phyloP scores from a whole-genome alignment of 2,113 vertebrate genomes.

The Coryphaenoides rupestris region DNA sequence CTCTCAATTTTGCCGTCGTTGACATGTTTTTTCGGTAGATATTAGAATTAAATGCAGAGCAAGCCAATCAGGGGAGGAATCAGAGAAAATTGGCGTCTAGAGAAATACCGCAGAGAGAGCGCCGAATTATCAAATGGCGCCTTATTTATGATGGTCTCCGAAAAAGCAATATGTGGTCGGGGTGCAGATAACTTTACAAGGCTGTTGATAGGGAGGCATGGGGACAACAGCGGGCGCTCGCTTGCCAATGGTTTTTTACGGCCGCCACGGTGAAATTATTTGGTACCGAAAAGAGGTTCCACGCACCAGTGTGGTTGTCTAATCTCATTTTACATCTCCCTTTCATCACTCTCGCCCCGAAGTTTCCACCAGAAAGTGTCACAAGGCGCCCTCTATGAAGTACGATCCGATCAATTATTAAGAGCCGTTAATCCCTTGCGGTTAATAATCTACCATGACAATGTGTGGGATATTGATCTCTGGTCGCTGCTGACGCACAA shows the following conservation, averaged over 20 bases:
- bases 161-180: slow-evolving; percentile 31
- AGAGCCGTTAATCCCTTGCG: neutral
- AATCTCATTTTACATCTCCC: neutral
- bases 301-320: neutral
- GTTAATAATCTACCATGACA: slow-evolving; percentile 14
- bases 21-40: neutral
- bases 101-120: neutral
- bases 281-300: no score
- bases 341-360: neutral
- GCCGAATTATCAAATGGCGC: slow-evolving; percentile 16
- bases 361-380: neutral
- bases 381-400: slow-evolving; percentile 10
- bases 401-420: neutral
- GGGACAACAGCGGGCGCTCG: slow-evolving; percentile 31
- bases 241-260: slow-evolving; percentile 44
- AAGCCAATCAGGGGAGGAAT: slow-evolving; percentile 1
- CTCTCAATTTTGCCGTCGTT: no score
- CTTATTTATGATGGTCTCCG: slow-evolving; percentile 36
- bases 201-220: slow-evolving; percentile 31
- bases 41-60: no score
- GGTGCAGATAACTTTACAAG: slow-evolving; percentile 23
- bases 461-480: slow-evolving; percentile 3
- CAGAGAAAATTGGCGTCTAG: neutral
- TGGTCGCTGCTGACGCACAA: slow-evolving; percentile 15
- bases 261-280: neutral